Percentiles rank a stretch among this genome's conserved stretches.
phyloP scores from a whole-genome alignment of 2,113 vertebrate species.

The Merops nubicus region DNA sequence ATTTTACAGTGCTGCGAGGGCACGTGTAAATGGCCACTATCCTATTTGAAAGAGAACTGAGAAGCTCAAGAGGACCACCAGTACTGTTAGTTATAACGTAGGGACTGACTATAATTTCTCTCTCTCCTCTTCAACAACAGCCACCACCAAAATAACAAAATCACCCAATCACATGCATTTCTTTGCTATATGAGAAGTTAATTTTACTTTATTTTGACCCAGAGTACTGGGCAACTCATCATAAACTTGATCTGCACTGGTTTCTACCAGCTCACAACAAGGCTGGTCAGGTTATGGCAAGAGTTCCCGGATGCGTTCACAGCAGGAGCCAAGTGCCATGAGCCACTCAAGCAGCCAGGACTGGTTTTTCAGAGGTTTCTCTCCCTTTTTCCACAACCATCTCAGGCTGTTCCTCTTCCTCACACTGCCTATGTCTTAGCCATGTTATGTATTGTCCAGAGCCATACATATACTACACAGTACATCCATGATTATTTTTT shows the following conservation, averaged over 20 bases:
- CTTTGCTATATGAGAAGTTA: neutral
- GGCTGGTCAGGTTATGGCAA: rapidly evolving
- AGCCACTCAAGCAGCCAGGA: neutral
- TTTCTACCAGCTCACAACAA: neutral
- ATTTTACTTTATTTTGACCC: neutral
- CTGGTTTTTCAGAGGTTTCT: neutral
- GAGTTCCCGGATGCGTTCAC: rapidly evolving
- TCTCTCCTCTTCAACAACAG: neutral
- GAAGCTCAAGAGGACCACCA: no score
- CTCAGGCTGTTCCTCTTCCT: neutral
- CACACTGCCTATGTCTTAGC: neutral
- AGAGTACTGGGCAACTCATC: rapidly evolving
- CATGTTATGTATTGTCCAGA: rapidly evolving
- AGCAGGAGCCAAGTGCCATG: neutral
- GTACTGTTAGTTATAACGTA: no score
- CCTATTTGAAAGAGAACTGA: no score
- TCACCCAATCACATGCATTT: neutral
- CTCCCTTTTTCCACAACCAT: neutral
- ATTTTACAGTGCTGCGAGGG: no score
- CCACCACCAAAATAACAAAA: no score
- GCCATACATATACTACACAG: rapidly evolving
- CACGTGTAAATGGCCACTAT: no score
- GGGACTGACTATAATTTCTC: no score
- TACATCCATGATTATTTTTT: rapidly evolving
- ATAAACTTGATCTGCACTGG: rapidly evolving